Base-by-base conservation (phyloP, 2,113 vertebrate genomes). In the Tylochromis polylepis region DNA sequence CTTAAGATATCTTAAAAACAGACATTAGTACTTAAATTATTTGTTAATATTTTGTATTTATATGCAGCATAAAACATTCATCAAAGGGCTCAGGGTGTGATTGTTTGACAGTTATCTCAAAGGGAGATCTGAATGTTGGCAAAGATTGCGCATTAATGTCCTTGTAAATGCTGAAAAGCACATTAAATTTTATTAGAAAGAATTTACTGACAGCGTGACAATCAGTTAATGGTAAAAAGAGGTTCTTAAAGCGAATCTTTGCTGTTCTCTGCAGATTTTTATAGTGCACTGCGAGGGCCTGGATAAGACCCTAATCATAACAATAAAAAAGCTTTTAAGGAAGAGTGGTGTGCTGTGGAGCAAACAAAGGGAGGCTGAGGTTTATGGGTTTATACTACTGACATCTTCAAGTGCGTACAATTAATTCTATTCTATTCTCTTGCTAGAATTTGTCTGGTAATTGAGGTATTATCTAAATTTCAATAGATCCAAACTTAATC, bases 241-340 rank as follows among this genome's bases (percentile, higher is more conserved):
- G 1, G 29, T 34, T 9, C 10, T 41, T 34, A 24, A 49, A 53
- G 41, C 18, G 27, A 77, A 77, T 20, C 6, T 11, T 18, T 65
- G 51, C 70, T 51, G 78, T 89, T 81, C 79, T 85, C 27, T 59
- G 75, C 12, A 60, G 59, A 16, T 18, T 31, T 94, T 92, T 43
- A 6, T 82, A 82, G 79, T 79, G 60, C 59, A 51, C 16, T 58
- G 88, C 87, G 89, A 84, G 11, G 7, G 43, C 70, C 43, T 51
- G 24, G 79, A 92, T 94, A 36, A 70, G 14, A 55, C 20, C 3
- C 18, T 4, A 22, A 53, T 79, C 22, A 79, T 75, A 72, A 72
- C 24, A 60, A 34, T 62, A 79, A 51, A 55, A 86, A 90, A 81
- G 41, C 62, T 89, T 83, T 87, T 20, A 86, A 29, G 22, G 20